phyloP scores from a whole-genome alignment of 1,140 invertebrate species.

The Conus betulinus region DNA sequence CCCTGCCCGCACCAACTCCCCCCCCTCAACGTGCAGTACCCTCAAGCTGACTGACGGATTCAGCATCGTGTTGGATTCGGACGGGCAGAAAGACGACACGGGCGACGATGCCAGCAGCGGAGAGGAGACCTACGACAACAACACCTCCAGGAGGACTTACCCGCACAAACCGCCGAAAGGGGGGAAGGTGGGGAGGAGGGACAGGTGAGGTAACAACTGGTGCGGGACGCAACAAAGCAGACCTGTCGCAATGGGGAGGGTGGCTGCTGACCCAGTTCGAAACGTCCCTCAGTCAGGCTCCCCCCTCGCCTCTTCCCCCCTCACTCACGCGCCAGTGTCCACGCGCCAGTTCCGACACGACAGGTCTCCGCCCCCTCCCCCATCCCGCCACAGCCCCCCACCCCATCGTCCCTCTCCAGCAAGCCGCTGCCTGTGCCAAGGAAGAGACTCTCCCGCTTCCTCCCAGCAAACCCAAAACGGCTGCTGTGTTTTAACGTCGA shows the following conservation, averaged over 20 bases:
- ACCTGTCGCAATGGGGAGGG: not conserved
- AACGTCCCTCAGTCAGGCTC: not conserved
- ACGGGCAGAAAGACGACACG: not conserved
- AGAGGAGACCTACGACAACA: not conserved
- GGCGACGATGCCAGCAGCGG: not conserved
- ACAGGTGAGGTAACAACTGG: not conserved
- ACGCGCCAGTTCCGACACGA: not conserved
- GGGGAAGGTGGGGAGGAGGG: not conserved
- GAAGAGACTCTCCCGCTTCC: not conserved
- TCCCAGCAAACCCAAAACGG: not conserved
- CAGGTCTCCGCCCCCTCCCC: not conserved
- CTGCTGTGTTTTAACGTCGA: not conserved
- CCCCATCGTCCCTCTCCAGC: no score
- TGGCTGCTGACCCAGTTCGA: not conserved
- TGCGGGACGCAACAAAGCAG: not conserved
- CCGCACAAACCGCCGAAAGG: not conserved
- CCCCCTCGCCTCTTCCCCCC: not conserved
- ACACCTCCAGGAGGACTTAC: not conserved
- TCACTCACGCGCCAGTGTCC: not conserved
- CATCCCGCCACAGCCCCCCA: not conserved
- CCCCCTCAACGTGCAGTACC: slow-evolving; percentile 9
- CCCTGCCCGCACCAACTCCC: not conserved
- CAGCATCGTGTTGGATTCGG: not conserved
- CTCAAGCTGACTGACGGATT: slow-evolving; percentile 8
- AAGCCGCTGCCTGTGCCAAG: not conserved